Evolutionary conservation across 2,113 vertebrate species (phyloP), one percentile per base, ranked within the genome.

Genomic region (Raphicerus campestris): DNA sequence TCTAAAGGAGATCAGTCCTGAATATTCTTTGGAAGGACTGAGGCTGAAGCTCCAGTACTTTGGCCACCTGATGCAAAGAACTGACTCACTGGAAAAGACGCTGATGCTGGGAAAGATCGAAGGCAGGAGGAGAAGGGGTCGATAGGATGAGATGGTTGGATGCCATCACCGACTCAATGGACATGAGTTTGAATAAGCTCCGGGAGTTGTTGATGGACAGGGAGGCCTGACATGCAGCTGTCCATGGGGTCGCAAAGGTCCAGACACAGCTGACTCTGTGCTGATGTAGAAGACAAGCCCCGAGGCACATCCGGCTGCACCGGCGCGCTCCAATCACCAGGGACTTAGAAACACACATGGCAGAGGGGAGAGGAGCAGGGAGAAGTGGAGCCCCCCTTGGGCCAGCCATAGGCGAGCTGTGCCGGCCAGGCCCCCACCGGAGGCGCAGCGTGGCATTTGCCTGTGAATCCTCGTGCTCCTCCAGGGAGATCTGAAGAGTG

Each of bases 351-450:
- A 80, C 42, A 45, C 35, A 82, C 24, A 1, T 9, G 30, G 47
- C 56, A 17, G 42, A 61, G 42, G 8, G 22, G 16, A 73, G 8
- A 47, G 49, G 22, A 15, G 19, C 10, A 42, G 24, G 6, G 70
- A 3, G 39, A 17, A 24, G 56, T 1, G 6, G 26, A 39, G 24
- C 30, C 22, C 28, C 60, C 0, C 82, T 26, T 1, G 9, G 4
- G 22, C 70, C 35, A 7, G 49, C 60, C 47, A 63, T 24, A 14
- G 39, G 42, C 26, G 80, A 51, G 14, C 47, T 70, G 6, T 15
- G 7, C n/a, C 1, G 55, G 70, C 14, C 73, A 2, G n/a, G 17
- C 24, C 3, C 42, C 60, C 2, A 3, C 16, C 7, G 0, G 73
- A 39, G 82, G 42, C 9, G 3, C 10, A 4, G 6, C n/a, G 4